A percentile compares a stretch with the other conserved stretches of the same genome.
phyloP scores from a whole-genome alignment of 1,140 invertebrate species.

The Drosophila melanica region DNA sequence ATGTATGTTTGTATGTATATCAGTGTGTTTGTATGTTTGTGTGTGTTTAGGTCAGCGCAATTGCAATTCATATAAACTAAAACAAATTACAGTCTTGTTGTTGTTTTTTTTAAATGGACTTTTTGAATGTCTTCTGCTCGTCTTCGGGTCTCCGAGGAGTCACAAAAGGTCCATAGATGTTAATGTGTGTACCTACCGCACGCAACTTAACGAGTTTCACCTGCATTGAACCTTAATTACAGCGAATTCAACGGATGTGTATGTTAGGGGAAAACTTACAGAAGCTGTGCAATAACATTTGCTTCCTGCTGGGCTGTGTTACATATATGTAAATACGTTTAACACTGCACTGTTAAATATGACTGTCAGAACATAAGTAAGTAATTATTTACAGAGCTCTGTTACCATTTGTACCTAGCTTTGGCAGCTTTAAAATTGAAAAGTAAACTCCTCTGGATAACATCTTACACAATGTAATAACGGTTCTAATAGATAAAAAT shows the following conservation, averaged over 20 bases:
- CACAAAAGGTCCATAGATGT: constrained; percentile 5
- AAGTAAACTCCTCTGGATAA: too few relatives aligned
- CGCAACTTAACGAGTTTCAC: constrained; percentile 29
- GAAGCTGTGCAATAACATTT: not conserved
- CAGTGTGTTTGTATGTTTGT: constrained; percentile 1
- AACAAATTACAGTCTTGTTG: constrained; percentile 42
- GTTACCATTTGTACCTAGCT: too few relatives aligned
- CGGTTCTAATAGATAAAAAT: too few relatives aligned
- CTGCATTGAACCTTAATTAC: constrained; percentile 9
- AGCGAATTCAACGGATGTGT: constrained; percentile 4
- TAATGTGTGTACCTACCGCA: not conserved
- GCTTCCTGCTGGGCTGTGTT: too few relatives aligned
- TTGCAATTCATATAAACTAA: constrained; percentile 30
- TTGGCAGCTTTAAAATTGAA: too few relatives aligned
- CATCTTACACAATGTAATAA: too few relatives aligned
- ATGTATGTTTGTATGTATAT: constrained; percentile 20
- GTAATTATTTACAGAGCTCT: not conserved
- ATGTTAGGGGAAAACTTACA: not conserved
- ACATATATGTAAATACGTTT: not conserved
- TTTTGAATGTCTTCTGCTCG: constrained; percentile 23
- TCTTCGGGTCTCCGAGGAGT: not conserved
- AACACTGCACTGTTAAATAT: not conserved
- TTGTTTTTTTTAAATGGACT: constrained; percentile 38
- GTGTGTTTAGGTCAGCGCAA: constrained; percentile 26
- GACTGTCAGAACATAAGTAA: not conserved